Percentiles rank a stretch among this genome's conserved stretches.
These are phyloP conservation scores for Dichetophora obliterata DNA, from an alignment of 2,888 invertebrate species.

Conservation along the genomic window DNA sequence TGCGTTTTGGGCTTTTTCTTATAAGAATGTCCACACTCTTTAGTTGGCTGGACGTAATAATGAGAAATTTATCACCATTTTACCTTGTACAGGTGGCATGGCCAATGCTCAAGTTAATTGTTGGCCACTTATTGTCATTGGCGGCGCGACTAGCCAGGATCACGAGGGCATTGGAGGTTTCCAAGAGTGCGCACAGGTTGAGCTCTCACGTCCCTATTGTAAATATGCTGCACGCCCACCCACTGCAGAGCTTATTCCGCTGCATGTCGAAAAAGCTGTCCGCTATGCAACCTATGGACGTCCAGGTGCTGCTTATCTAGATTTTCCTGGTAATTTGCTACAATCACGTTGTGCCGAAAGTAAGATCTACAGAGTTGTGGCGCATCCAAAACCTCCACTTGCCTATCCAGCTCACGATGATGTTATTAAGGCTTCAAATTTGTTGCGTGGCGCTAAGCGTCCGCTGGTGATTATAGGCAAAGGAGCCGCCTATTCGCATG, in stretches of 20 bases:
- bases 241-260: conserved; percentile 83
- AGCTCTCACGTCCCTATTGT: conserved; percentile 87
- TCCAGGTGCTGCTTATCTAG: conserved; percentile 91
- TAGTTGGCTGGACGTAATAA: too few species aligned
- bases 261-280: conserved; percentile 93
- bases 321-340: conserved; percentile 89
- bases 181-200: conserved; percentile 93
- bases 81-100: conserved; percentile 81
- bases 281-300: conserved; percentile 86
- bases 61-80: neutral
- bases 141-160: conserved; percentile 90
- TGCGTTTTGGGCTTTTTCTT: too few species aligned
- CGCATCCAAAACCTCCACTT: conserved; percentile 73
- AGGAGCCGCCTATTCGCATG: conserved; percentile 85
- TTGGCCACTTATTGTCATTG: conserved; percentile 94
- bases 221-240: conserved; percentile 94
- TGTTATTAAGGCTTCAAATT: conserved; percentile 78
- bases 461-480: conserved; percentile 94
- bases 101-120: conserved; percentile 97
- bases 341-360: conserved; percentile 69
- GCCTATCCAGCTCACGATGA: conserved; percentile 79
- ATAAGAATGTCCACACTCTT: too few species aligned
- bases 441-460: conserved; percentile 80
- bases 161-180: conserved; percentile 97
- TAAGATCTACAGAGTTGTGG: conserved; percentile 63